Conservation (phyloP, 2,888 invertebrate species). For the Drosophila affinis region DNA sequence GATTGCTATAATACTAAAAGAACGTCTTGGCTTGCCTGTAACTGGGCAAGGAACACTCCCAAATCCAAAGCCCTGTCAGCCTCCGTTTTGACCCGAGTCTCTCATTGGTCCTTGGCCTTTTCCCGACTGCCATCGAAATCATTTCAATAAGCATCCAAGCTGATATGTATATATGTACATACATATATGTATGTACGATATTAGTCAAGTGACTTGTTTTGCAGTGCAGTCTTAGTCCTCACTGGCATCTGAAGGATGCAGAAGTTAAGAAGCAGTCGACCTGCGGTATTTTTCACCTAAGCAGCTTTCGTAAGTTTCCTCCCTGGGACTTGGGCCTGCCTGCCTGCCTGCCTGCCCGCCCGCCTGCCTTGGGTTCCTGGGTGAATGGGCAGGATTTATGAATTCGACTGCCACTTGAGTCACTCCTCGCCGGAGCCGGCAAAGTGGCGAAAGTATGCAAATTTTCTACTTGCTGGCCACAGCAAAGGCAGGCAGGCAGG, state of each 20-base stretch:
- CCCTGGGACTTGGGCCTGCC: neutral
- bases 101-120: neutral
- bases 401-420: constrained; percentile 49
- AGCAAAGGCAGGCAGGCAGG: constrained; percentile 48
- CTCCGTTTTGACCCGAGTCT: neutral
- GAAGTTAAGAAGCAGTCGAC: constrained; percentile 46
- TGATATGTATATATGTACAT: neutral
- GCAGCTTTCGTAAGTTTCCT: constrained; percentile 36
- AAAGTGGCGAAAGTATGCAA: constrained; percentile 34
- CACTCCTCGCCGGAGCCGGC: constrained; percentile 8
- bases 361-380: too few relatives aligned
- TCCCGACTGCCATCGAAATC: constrained; percentile 15
- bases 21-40: too few relatives aligned
- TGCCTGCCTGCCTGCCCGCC: neutral
- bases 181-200: constrained; percentile 36
- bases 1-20: too few relatives aligned
- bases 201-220: constrained; percentile 73
- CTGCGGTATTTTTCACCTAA: constrained; percentile 42
- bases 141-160: constrained; percentile 37
- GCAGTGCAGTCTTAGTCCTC: constrained; percentile 35
- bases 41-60: neutral
- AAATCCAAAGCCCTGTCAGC: constrained; percentile 2
- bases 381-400: constrained; percentile 57
- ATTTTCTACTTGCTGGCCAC: constrained; percentile 51
- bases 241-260: constrained; percentile 39